Evolutionary conservation across 2,113 vertebrate species (phyloP), one percentile per base, ranked within the genome.

Genomic region (Varanus komodoensis): DNA sequence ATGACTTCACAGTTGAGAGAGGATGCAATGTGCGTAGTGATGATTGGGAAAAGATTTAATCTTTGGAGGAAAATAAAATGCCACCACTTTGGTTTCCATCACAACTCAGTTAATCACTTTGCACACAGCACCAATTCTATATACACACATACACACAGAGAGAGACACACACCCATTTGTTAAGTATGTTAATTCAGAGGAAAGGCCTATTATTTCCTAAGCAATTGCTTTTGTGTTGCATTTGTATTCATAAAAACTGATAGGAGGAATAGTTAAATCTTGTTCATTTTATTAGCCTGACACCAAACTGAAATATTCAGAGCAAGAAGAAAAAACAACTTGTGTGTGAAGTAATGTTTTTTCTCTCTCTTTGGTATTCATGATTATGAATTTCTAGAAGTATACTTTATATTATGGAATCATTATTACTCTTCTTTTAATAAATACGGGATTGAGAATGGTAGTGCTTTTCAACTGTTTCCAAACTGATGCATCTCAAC

Each of bases 61-160:
- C 85, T 90, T 86, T 91, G 93, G 83, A 95, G 92, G 82, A 54
- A 95, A 82, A 90, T 61, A 89, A 94, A 94, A 95, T 87, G 38
- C n/a, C 93, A 90, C 90, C 91, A 78, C 32, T 21, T 34, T 32
- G 44, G 6, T 57, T 95, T 94, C 84, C 90, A 93, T 54, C 83
- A 67, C 7, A 93, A 79, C 27, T 87, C 34, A 1, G 0, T 50
- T 89, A 93, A 85, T 91, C 27, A 86, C 67, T 54, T 91, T 78
- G 82, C 54, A 91, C 90, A 67, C 32, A 32, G 75, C 0, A 14
- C 15, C 21, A 86, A 48, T 69, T 73, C 84, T 90, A 38, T 86
- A 0, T 38, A 1, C n/a, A 79, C 91, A 64, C 61, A 64, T 15
- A 61, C 57, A 57, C 54, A 57, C 54, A 44, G 38, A 44, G 38